Evolutionary conservation across 2,888 invertebrate genomes (phyloP), one percentile per base, ranked within the genome.

Genomic region (Zele albiditarsus): DNA sequence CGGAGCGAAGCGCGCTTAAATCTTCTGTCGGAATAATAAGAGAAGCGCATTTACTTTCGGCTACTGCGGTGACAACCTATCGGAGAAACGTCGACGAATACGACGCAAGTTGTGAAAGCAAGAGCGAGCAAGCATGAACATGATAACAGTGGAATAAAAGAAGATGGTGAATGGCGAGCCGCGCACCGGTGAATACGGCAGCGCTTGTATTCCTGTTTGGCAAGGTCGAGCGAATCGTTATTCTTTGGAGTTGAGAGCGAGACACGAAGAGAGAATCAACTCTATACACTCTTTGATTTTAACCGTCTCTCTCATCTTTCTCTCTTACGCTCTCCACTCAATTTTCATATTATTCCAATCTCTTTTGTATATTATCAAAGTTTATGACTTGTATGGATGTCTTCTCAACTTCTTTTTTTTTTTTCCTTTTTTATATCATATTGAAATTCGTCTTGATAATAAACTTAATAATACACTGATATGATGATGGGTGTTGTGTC

Each of bases 1-100:
- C 82, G 80, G 63, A 67, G 80, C 79, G 81, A 82, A 78, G 82
- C 78, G 80, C 82, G 83, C 83, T 86, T 85, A 85, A 86, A 86
- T 85, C 85, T 85, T 86, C 82, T 83, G 83, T 85, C 85, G 81
- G 85, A 85, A 86, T 84, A 86, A 85, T 84, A 85, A 86, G 84
- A 85, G 83, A 82, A 82, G 83, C 82, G 82, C 85, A 85, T 85
- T 85, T 84, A 86, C 85, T 85, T 85, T 84, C 81, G 82, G 81
- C 83, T 82, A 84, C 83, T 80, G 81, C 85, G 82, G 84, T 84
- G 86, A 85, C 86, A 86, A 85, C 80, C 86, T 83, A 83, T 86
- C 83, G 80, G 77, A 74, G 80, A 76, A 76, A 79, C 80, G 69
- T 70, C 74, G 74, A 62, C 68, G 70, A 38, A 38, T 38, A 69